A percentile compares a stretch with the other conserved stretches of the same genome.
These are phyloP conservation scores for Motacilla tschutschensis DNA, from an alignment of 2,113 vertebrate genomes.

Conservation along the genomic window DNA sequence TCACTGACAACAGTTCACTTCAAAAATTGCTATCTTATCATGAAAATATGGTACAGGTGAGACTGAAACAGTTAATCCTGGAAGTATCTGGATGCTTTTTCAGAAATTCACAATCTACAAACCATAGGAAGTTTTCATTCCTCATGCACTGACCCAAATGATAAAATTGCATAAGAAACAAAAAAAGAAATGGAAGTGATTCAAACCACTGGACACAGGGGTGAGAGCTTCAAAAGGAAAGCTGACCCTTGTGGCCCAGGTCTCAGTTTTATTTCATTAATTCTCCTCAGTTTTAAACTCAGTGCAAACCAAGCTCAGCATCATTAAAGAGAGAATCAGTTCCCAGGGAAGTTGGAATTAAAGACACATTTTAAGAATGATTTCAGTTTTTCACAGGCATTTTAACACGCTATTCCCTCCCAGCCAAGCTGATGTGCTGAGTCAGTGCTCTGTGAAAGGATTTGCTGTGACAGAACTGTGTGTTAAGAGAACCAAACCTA, in stretches of 20 bases:
- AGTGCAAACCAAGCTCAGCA: background rate
- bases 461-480: background rate
- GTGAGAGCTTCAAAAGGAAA: background rate
- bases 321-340: background rate
- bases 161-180: background rate
- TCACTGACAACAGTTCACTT: background rate
- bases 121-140: background rate
- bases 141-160: background rate
- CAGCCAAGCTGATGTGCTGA: background rate
- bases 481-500: background rate
- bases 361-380: background rate
- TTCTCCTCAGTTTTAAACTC: background rate
- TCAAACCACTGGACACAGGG: background rate
- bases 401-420: background rate
- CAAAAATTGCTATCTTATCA: accelerated
- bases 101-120: background rate
- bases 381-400: background rate
- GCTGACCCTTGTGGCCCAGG: background rate
- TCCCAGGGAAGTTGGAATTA: background rate
- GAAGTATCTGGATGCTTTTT: background rate
- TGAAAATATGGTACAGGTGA: background rate
- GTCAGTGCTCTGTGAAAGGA: background rate
- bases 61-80: background rate
- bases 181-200: background rate
- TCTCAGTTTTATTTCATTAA: background rate